phyloP scores from a whole-genome alignment of 2,888 invertebrate genomes.

The Lydus trimaculatus region DNA sequence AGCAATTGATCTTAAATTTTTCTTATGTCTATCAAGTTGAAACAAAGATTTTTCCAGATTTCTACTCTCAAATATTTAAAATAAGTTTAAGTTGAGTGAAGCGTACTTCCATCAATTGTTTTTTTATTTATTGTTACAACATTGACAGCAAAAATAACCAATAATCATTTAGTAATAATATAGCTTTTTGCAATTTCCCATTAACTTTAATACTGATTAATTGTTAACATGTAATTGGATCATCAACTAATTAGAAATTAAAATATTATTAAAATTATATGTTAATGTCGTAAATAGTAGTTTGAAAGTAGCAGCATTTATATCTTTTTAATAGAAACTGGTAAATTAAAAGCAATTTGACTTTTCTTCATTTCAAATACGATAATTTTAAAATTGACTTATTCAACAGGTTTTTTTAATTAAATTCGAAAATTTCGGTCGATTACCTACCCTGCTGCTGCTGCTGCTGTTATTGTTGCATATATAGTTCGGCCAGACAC shows the following conservation, averaged over 20 bases:
- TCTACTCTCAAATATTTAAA: not conserved
- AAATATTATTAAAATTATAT: too few species aligned
- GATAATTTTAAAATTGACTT: constrained; percentile 27
- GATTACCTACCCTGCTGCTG: constrained; percentile 10
- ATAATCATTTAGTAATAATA: too few species aligned
- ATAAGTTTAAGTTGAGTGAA: not conserved
- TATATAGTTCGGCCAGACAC: not conserved
- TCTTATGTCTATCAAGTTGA: not conserved
- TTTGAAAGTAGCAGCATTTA: too few species aligned
- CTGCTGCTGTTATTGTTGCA: constrained; percentile 13
- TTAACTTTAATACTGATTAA: too few species aligned
- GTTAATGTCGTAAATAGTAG: too few species aligned
- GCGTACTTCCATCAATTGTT: not conserved
- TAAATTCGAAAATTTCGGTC: constrained; percentile 24
- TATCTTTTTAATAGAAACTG: too few species aligned
- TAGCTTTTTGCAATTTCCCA: too few species aligned
- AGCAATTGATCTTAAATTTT: not conserved
- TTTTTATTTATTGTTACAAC: not conserved
- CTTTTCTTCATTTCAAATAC: constrained; percentile 21
- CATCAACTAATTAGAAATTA: too few species aligned
- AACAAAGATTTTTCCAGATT: not conserved
- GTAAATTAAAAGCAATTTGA: constrained; percentile 17
- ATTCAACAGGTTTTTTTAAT: constrained; percentile 32
- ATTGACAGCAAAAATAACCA: not conserved
- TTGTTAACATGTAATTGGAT: too few species aligned